Evolutionary conservation across 2,113 vertebrate species (phyloP), one percentile per base, ranked within the genome.

Genomic region (Monarcha castaneiventris): DNA sequence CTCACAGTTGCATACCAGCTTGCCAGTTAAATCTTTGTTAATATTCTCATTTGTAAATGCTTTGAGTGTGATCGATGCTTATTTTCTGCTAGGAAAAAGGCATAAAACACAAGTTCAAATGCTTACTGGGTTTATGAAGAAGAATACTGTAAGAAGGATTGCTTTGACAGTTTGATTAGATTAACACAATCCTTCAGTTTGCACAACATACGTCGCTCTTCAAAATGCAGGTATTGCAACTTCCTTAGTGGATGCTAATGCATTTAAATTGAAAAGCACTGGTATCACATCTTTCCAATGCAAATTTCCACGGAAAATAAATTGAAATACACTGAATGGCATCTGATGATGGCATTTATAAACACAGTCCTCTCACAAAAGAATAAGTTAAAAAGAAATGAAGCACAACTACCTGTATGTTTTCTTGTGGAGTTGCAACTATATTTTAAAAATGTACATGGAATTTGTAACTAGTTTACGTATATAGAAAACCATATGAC

Each of bases 91-190:
- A 75, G 63, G 21, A 43, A 84, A 92, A 84, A 88, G 69, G 52
- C 64, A 83, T 35, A 72, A 94, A 91, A 85, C 10, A 69, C 14
- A 15, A 64, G 55, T 90, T 89, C 90, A 95, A 81, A 89, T 66
- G 52, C 49, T 86, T 89, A 92, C 91, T 52, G 68, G 58, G 69
- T 86, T 97, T 92, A 94, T 56, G 89, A 94, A 89, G 74, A 95
- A 96, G 73, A n/a, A 72, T 33, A 63, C 13, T 87, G 33, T 67
- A 89, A 62, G 76, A 52, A 95, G 80, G 84, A 80, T 39, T 88
- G 67, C 79, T 90, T 75, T 80, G 86, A 84, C 64, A 71, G 69
- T 58, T 81, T 89, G 56, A 96, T 92, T 90, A 87, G 79, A 94
- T 94, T 89, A 96, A 94, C 73, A 85, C 54, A 76, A 84, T 81